A percentile compares a stretch with the other conserved stretches of the same genome.
phyloP scores from a whole-genome alignment of 2,888 invertebrate species.

The Xestia ashworthii region DNA sequence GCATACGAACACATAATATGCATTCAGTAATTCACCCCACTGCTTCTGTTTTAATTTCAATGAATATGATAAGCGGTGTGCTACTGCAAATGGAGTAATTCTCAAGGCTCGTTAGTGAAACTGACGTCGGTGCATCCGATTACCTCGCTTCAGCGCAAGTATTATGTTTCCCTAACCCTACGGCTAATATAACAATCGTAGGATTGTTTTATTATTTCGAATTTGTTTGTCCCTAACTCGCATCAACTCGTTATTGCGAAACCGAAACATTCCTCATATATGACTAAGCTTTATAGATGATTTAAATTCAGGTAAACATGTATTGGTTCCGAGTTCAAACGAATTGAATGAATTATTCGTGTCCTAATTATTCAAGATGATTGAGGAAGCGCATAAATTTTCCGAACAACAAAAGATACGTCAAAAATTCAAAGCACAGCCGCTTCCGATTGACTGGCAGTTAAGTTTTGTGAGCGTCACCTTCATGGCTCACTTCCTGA shows the following conservation, averaged over 20 bases:
- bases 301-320: conserved; percentile 32
- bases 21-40: conserved; percentile 41
- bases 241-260: conserved; percentile 14
- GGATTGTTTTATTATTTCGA: conserved; percentile 47
- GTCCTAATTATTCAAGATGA: conserved; percentile 76
- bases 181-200: conserved; percentile 32
- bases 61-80: conserved; percentile 58
- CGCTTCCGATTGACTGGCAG: conserved; percentile 85
- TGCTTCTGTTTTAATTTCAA: conserved; percentile 47
- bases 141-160: conserved; percentile 74
- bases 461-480: conserved; percentile 83
- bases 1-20: conserved; percentile 20
- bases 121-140: conserved; percentile 80
- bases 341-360: conserved; percentile 58
- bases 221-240: conserved; percentile 1
- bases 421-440: conserved; percentile 87
- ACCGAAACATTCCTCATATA: conserved; percentile 15
- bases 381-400: conserved; percentile 78
- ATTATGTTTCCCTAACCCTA: conserved; percentile 68
- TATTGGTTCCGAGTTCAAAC: conserved; percentile 36
- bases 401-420: conserved; percentile 78
- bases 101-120: conserved; percentile 83
- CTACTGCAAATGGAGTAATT: conserved; percentile 76
- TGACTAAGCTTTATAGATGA: conserved; percentile 32
- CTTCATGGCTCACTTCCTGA: conserved; percentile 87